These are phyloP conservation scores for Takifugu flavidus DNA, from an alignment of 2,113 vertebrate species.

Conservation along the genomic window DNA sequence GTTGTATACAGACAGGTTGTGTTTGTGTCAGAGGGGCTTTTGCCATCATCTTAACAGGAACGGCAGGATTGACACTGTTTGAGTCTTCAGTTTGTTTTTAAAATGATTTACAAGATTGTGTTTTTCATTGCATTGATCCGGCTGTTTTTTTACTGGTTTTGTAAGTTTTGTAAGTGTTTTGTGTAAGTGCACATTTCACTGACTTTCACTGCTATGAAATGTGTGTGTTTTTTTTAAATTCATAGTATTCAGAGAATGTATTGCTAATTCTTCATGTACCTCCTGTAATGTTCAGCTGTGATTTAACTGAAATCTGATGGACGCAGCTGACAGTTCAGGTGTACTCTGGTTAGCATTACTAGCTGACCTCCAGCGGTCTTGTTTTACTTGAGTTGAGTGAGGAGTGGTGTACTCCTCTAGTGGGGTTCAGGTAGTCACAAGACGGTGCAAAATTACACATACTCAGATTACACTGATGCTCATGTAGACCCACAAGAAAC, in stretches of 20 bases:
- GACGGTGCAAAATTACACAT: slow-evolving; percentile 58
- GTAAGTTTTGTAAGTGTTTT: too few relatives aligned
- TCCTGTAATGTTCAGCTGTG: too few relatives aligned
- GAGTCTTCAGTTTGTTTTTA: too few relatives aligned
- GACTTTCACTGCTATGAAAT: too few relatives aligned
- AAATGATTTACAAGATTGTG: not conserved
- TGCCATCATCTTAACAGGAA: not conserved
- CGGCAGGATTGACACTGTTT: too few relatives aligned
- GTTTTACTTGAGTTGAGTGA: slow-evolving; percentile 32
- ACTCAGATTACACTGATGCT: slow-evolving; percentile 46
- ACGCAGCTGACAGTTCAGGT: slow-evolving; percentile 17
- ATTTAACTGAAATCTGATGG: too few relatives aligned
- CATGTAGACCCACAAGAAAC: slow-evolving; percentile 3
- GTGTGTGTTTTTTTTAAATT: too few relatives aligned
- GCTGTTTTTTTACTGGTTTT: too few relatives aligned
- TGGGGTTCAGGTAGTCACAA: slow-evolving; percentile 25
- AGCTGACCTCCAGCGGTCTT: slow-evolving; percentile 48
- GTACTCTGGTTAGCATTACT: slow-evolving; percentile 13
- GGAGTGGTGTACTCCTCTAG: slow-evolving; percentile 24
- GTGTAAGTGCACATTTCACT: too few relatives aligned
- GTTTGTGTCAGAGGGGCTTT: not conserved
- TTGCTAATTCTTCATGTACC: too few relatives aligned
- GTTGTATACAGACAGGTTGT: not conserved
- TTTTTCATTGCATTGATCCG: not conserved
- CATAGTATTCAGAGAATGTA: too few relatives aligned